Evolutionary conservation across 1,140 invertebrate species (phyloP), one percentile per base, ranked within the genome.

Genomic region (Pararge aegeria): DNA sequence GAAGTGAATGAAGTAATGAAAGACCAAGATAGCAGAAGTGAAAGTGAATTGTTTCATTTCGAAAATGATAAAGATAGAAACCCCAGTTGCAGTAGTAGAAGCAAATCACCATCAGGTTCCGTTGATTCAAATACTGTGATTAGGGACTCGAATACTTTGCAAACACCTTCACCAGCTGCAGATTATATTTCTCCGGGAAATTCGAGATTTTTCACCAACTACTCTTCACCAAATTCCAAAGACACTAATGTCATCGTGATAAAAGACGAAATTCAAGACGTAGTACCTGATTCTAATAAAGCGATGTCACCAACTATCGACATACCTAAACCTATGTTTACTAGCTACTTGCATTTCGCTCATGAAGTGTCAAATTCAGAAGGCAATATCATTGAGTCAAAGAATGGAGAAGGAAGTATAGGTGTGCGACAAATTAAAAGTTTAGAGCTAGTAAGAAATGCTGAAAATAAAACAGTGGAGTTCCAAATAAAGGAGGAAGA

Each of bases 1-100:
- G 72, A 83, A 51, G 68, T 69, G 2, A 80, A 63, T 24, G 85
- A 87, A 20, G 68, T 58, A 5, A 58, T 73, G 5, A 88, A 83
- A 64, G 80, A 87, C 7, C 63, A 59, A 5, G 89, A 90, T 63
- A 81, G 71, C 51, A 76, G 78, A 66, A 82, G 83, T 48, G 90
- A 91, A 66, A 89, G 74, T 53, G 90, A 90, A n/a, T 52, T 91
- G 29, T 91, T 91, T 53, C 89, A 91, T 61, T 90, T 91, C 62
- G 90, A 91, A 70, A 84, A 70, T n/a, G 89, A 90, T 38, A 83
- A 80, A 60, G 87, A 87, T 0, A 76, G 80, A 55, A 54, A 81
- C 16, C 78, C 77, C 5, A 81, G 79, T 61, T 58, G 75, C 4
- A 85, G 69, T 29, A 84, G 75, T 42, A 74, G 84, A 53, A 89